Evolutionary conservation across 64 coral and sea anemone species (phyloP).

Genomic region (Dendrophyllia cribrosa): DNA sequence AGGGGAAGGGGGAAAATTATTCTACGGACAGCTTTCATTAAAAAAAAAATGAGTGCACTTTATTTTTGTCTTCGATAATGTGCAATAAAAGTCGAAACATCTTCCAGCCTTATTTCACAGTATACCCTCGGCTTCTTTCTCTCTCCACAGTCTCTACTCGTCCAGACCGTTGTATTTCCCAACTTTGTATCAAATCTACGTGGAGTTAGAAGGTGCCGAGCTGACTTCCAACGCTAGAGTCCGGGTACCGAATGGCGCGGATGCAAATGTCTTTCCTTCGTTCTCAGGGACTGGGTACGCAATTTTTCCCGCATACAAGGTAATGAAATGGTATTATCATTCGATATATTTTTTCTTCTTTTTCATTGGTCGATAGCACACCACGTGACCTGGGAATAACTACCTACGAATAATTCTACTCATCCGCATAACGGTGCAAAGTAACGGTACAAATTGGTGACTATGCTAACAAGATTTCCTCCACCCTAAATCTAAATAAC

Average conservation of each 20-base stretch:
- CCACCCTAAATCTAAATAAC: too few relatives aligned
- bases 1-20: too few relatives aligned
- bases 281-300: constrained; percentile 62
- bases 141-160: constrained; percentile 12
- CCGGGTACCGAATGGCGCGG: constrained; percentile 37
- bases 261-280: constrained; percentile 15
- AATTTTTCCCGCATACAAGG: constrained; percentile 20
- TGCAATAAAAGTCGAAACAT: not conserved
- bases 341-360: too few relatives aligned
- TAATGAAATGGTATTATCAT: not conserved
- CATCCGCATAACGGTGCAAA: too few relatives aligned
- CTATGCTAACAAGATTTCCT: too few relatives aligned
- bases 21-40: too few relatives aligned
- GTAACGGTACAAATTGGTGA: too few relatives aligned
- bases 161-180: constrained; percentile 45
- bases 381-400: too few relatives aligned
- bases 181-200: constrained; percentile 58
- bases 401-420: too few relatives aligned
- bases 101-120: not conserved
- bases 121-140: not conserved
- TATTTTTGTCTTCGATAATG: too few relatives aligned
- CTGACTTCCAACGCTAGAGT: constrained; percentile 26
- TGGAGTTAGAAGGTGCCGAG: constrained; percentile 54
- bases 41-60: too few relatives aligned
- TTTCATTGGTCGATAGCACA: too few relatives aligned